phyloP scores from a whole-genome alignment of 2,797 vertebrate genomes.

The Denticeps clupeoides region DNA sequence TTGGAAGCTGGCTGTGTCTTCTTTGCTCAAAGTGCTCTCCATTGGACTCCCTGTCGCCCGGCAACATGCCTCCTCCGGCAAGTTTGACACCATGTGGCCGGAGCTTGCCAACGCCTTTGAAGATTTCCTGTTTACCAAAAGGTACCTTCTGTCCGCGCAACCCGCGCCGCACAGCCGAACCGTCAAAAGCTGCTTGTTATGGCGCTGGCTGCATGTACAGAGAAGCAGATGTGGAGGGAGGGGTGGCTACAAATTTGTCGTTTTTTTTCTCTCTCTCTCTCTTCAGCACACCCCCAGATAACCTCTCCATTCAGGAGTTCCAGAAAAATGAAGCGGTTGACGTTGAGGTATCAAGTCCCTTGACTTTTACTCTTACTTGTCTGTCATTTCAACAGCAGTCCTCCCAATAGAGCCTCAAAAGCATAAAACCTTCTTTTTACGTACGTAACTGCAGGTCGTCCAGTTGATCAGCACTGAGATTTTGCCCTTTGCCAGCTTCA shows the following conservation, averaged over 20 bases:
- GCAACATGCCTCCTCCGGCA: conserved; percentile 88
- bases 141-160: too few relatives aligned
- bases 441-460: conserved; percentile 67
- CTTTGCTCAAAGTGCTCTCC: conserved; percentile 89
- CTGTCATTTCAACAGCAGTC: not conserved
- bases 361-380: not conserved
- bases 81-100: conserved; percentile 97
- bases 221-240: too few relatives aligned
- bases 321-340: conserved; percentile 95
- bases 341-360: conserved; percentile 72
- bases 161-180: too few relatives aligned
- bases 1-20: conserved; percentile 91
- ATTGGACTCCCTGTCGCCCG: conserved; percentile 91
- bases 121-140: conserved; percentile 98
- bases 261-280: conserved; percentile 22
- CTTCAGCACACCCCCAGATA: conserved; percentile 87
- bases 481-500: conserved; percentile 96
- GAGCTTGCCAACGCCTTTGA: conserved; percentile 88
- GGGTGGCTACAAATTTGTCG: too few relatives aligned
- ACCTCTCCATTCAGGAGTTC: conserved; percentile 97
- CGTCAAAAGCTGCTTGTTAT: too few relatives aligned
- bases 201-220: too few relatives aligned
- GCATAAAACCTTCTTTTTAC: not conserved
- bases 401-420: not conserved
- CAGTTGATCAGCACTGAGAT: conserved; percentile 97